Evolutionary conservation across 1,140 invertebrate species (phyloP), one percentile per base, ranked within the genome.

Genomic region (Steinernema khuongi): DNA sequence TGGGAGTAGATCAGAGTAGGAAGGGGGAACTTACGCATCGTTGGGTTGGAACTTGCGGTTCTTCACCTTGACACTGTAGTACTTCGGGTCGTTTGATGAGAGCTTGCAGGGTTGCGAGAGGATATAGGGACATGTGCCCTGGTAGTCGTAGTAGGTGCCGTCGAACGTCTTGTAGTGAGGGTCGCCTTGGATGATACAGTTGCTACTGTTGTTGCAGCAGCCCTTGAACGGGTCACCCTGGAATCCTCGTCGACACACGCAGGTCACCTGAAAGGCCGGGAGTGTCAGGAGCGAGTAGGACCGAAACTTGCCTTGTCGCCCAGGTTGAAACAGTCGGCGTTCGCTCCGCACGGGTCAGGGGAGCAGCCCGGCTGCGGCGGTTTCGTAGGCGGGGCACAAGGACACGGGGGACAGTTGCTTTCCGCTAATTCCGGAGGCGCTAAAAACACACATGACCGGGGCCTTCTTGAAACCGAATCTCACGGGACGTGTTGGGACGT

Each of bases 91-190:
- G 28, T 72, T 70, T n/a, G n/a, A n/a, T n/a, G n/a, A n/a, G 1
- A 17, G 11, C 19, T 60, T 60, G 50, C 50, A 79, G 11, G 78
- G 73, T 22, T 73, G 33, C 26, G 77, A 73, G 68, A 32, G 70
- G 2, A 74, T 32, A 28, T 70, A 79, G 11, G 78, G 78, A 29
- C 78, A 79, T 18, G 76, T 77, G 71, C 74, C 75, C 44, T 76
- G 73, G 32, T 79, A 79, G 36, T 79, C 78, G 41, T 69, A 79
- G n/a, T 31, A 66, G 60, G 73, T 33, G 7, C 74, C 74, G 50
- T 79, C 78, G 29, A 79, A 77, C n/a, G 77, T 79, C 7, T 43
- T 73, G 36, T 70, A 79, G 33, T 79, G 78, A 28, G 78, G 78
- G 36, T 79, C 78, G 43, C 78, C 78, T 11, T n/a, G n/a, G n/a